Percentiles rank a stretch among this genome's conserved stretches.
phyloP scores from a whole-genome alignment of 2,797 vertebrate genomes.

The Takifugu rubripes region DNA sequence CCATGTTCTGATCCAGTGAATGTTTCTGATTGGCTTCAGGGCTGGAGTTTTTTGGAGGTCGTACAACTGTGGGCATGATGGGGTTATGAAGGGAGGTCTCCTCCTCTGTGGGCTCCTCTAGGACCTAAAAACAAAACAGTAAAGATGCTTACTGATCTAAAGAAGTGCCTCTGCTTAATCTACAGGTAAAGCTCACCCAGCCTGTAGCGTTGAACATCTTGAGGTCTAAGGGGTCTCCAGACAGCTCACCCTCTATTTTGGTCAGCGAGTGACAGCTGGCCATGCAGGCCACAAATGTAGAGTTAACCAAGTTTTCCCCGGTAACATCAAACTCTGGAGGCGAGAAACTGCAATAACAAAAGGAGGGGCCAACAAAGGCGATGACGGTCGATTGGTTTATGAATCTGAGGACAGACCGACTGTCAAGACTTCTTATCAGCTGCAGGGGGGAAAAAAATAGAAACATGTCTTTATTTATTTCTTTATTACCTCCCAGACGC shows the following conservation, averaged over 20 bases:
- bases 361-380: background rate
- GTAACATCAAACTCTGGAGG: conserved; percentile 81
- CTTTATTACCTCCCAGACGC: conserved; percentile 77
- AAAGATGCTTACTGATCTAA: background rate
- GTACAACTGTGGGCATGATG: conserved; percentile 95
- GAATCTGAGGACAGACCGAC: too few species aligned
- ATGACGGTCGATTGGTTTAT: background rate
- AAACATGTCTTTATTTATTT: background rate
- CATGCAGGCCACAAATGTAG: conserved; percentile 90
- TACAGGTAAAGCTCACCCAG: conserved; percentile 78
- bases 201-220: conserved; percentile 97
- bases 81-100: conserved; percentile 92
- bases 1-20: conserved; percentile 79
- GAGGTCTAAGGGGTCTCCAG: conserved; percentile 95
- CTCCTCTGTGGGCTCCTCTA: conserved; percentile 95
- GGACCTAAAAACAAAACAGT: conserved; percentile 69
- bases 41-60: conserved; percentile 80
- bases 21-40: conserved; percentile 58
- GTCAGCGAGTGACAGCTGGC: conserved; percentile 96
- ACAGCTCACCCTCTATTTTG: conserved; percentile 90
- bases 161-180: conserved; percentile 7
- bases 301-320: conserved; percentile 80
- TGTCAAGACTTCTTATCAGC: background rate
- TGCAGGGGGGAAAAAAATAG: background rate
- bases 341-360: conserved; percentile 76